Evolutionary conservation across 2,888 invertebrate genomes (phyloP), one percentile per base, ranked within the genome.

Genomic region (Cheilosia scutellata): DNA sequence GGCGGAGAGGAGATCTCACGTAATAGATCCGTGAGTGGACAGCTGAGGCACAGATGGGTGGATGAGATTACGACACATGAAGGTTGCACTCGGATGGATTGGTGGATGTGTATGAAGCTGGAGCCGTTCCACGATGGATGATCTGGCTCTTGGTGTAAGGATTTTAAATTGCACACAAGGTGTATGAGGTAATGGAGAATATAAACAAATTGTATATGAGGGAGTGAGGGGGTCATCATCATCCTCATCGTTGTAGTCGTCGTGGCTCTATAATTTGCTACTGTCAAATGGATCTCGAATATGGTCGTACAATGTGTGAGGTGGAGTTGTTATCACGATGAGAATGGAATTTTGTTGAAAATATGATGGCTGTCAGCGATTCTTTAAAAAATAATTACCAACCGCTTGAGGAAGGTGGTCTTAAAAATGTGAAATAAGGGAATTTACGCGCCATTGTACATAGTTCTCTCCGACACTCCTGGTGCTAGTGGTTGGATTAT

Each of bases 21-120:
- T 80, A 80, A 75, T 71, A 84, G 80, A 84, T 84, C 84, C 80
- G 53, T 76, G 84, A 84, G 84, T 71, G 84, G 84, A 84, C 84
- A 84, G 84, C 84, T 80, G 65, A 80, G 65, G 47, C 60, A 53
- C 51, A 75, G 75, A 75, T 79, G 80, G 83, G 71, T 62, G 83
- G 72, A 74, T 68, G 83, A 80, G 84, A 84, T 84, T 76, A 66
- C 70, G 80, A 76, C 80, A 80, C 70, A 84, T 80, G 84, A 84
- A 84, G 75, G 84, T 55, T 76, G 80, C 58, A 25, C 27, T 16
- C 13, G 47, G 62, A 68, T 55, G 74, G 57, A 75, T 63, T 68
- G 51, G n/a, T 13, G 3, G 40, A 40, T 58, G n/a, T 13, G 3
- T 49, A 40, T 58, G 37, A 53, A 71, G 82, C 57, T 65, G 76